Evolutionary conservation across 2,797 vertebrate species (phyloP).

Genomic region (Chloroceryle amazona): DNA sequence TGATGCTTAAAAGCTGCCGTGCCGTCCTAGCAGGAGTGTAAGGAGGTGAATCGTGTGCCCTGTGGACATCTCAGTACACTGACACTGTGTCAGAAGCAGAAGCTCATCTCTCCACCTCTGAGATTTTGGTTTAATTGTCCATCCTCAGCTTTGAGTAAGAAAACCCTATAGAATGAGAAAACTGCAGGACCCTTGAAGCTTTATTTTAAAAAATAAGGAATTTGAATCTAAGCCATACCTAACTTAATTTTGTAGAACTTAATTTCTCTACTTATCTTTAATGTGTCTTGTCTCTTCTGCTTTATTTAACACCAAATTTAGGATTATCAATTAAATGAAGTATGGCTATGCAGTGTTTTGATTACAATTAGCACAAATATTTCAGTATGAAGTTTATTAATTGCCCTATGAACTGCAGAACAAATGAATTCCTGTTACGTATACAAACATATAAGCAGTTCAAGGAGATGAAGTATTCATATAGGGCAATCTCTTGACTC

Average conservation of each 20-base stretch:
- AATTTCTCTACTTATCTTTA: not conserved
- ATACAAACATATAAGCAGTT: not conserved
- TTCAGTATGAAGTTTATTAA: slow-evolving; percentile 31
- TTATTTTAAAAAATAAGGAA: not conserved
- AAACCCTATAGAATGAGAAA: not conserved
- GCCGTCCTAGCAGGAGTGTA: not conserved
- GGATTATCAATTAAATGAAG: not conserved
- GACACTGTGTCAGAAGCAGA: not conserved
- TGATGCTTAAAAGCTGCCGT: not conserved
- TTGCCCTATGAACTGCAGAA: not conserved
- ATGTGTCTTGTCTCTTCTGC: not conserved
- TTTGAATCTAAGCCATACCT: not conserved
- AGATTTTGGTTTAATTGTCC: not conserved
- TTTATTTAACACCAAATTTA: not conserved
- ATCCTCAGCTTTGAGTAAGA: not conserved
- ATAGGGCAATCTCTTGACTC: not conserved
- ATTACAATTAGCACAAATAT: slow-evolving; percentile 5
- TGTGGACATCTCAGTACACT: not conserved
- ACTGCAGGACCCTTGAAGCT: not conserved
- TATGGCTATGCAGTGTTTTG: not conserved
- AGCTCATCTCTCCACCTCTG: not conserved
- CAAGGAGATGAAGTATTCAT: not conserved
- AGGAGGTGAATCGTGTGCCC: accelerated
- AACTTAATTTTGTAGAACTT: not conserved
- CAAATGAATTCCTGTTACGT: not conserved